Conservation (phyloP, 2,797 vertebrate genomes). For the Bothrops alternatus region DNA sequence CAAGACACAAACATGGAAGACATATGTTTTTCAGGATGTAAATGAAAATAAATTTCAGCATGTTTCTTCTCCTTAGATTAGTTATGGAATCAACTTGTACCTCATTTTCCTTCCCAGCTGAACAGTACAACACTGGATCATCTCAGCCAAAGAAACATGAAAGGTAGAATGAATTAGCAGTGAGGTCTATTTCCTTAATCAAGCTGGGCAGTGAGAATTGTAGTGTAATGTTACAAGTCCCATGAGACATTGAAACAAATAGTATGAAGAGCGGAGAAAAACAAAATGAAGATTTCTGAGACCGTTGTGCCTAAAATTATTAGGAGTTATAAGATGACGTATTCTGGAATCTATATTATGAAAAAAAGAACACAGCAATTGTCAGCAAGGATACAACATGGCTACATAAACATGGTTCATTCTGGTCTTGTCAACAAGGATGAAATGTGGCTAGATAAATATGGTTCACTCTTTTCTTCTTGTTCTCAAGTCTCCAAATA, state of each 20-base stretch:
- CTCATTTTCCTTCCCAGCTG: conserved; percentile 32
- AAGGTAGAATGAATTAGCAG: neutral
- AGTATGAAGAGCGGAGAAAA: neutral
- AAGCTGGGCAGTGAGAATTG: neutral
- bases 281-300: neutral
- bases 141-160: conserved; percentile 6
- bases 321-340: neutral
- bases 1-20: conserved; percentile 57
- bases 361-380: neutral
- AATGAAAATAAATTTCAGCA: conserved; percentile 61
- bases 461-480: neutral
- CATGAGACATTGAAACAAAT: neutral
- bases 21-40: conserved; percentile 62
- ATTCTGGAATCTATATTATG: neutral
- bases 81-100: conserved; percentile 52
- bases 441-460: neutral
- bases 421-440: neutral
- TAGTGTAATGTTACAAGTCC: neutral
- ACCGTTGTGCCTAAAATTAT: neutral
- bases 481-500: neutral
- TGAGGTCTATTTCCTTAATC: neutral
- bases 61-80: conserved; percentile 48
- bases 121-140: conserved; percentile 43
- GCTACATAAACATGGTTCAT: neutral
- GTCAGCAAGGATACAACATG: neutral